Base-by-base conservation (phyloP, 2,888 invertebrate species). In the Cheilosia soror region DNA sequence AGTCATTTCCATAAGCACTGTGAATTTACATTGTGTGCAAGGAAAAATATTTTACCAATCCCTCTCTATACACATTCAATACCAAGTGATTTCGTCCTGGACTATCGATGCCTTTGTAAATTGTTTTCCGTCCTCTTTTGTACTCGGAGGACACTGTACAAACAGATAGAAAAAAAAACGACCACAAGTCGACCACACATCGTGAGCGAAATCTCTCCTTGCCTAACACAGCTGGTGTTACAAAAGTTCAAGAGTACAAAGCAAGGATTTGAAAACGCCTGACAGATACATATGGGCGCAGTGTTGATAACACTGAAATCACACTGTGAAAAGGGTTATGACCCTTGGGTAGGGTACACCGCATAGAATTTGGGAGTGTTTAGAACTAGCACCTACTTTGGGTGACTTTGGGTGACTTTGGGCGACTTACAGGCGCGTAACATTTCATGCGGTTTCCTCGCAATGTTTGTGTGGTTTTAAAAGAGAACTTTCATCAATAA, bases 201-300 rank as follows among this genome's bases (percentile, higher is more conserved):
- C 27, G 20, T 60, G 65, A 66, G 66, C 60, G 58, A 58, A 80
- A 60, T 73, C 15, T 66, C 29, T 29, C 29, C 73, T 53, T 44
- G 44, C n/a, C 29, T 31, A 15, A 60, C 66, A 66, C 42, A 68
- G 25, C 51, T 20, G 44, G 66, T 51, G 60, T 73, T 66, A 73
- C 66, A 58, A 37, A 66, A 73, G 66, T 66, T 73, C 5, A 40
- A 33, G 53, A n/a, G 33, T 13, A 31, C n/a, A 71, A 37, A 71
- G 63, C 9, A 58, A 27, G 58, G 51, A 80, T 73, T 60, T 33
- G n/a, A 51, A 66, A 66, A 79, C 60, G 60, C 60, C 73, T 60
- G 51, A 60, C 49, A 80, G 60, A 72, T 51, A 78, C n/a, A 20
- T 53, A 60, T 47, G 33, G 15, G 13, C 15, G 13, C 40, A 65